Evolutionary conservation across 2,888 invertebrate genomes (phyloP).

Genomic region (Meteorus colon): DNA sequence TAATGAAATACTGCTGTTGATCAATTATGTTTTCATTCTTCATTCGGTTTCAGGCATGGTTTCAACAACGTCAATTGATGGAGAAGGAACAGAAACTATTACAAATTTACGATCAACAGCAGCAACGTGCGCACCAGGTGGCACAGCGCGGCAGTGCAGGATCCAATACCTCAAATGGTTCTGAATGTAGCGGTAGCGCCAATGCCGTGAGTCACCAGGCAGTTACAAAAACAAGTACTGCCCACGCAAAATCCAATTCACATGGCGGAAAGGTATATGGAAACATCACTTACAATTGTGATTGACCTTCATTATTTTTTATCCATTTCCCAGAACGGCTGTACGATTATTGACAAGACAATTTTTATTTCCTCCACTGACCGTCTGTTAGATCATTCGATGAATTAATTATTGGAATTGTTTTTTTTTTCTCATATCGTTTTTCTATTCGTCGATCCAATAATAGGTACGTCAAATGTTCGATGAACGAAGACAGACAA

Average conservation of each 20-base stretch:
- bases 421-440: background rate
- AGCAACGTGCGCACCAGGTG: conserved; percentile 79
- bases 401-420: background rate
- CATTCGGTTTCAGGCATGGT: conserved; percentile 80
- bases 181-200: conserved; percentile 51
- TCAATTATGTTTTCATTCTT: background rate
- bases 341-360: background rate
- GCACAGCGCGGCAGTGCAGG: conserved; percentile 75
- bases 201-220: conserved; percentile 57
- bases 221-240: conserved; percentile 58
- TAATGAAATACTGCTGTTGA: background rate
- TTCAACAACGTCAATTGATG: conserved; percentile 87
- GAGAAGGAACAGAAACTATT: conserved; percentile 87
- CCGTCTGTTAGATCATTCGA: background rate
- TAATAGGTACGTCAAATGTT: conserved; percentile 88
- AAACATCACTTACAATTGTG: conserved; percentile 6
- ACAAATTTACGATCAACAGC: conserved; percentile 81
- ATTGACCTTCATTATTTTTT: conserved; percentile 21
- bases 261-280: conserved; percentile 65
- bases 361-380: background rate
- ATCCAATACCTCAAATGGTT: conserved; percentile 71
- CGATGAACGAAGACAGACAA: conserved; percentile 84
- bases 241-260: conserved; percentile 60
- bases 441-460: conserved; percentile 7
- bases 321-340: background rate